A percentile compares a stretch with the other conserved stretches of the same genome.
These are phyloP conservation scores for Notarius quadriscutis DNA, from an alignment of 2,113 vertebrate genomes.

Conservation along the genomic window DNA sequence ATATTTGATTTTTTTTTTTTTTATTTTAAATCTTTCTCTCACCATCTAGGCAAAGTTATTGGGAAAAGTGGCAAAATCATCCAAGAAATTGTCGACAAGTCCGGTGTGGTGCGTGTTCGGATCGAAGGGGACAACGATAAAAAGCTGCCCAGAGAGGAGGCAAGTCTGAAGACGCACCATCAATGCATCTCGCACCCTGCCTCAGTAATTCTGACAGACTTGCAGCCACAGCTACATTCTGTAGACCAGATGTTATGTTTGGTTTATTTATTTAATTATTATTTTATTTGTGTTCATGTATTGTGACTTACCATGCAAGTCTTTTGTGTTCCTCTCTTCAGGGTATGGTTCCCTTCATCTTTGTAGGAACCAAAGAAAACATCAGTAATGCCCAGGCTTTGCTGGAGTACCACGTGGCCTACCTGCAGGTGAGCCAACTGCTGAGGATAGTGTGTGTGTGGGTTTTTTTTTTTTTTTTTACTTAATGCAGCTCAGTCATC, in stretches of 20 bases:
- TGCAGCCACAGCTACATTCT: not conserved
- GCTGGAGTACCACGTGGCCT: slow-evolving; percentile 89
- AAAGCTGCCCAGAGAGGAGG: slow-evolving; percentile 87
- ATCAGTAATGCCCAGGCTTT: slow-evolving; percentile 91
- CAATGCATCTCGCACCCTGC: not conserved
- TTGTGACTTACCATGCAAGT: not conserved
- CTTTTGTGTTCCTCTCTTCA: slow-evolving; percentile 52
- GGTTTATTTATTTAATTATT: not conserved
- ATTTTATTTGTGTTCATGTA: not conserved
- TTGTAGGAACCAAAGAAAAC: slow-evolving; percentile 91
- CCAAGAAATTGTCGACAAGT: slow-evolving; percentile 94
- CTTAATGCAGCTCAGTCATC: not conserved
- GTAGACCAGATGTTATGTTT: too few species aligned
- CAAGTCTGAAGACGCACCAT: slow-evolving; percentile 43
- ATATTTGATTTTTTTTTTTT: not conserved
- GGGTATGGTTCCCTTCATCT: slow-evolving; percentile 92
- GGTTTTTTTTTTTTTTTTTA: too few species aligned
- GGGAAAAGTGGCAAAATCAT: slow-evolving; percentile 92
- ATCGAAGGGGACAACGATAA: slow-evolving; percentile 92
- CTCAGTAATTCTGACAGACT: not conserved
- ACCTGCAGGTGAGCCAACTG: slow-evolving; percentile 79
- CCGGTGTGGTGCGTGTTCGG: slow-evolving; percentile 87
- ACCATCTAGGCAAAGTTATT: slow-evolving; percentile 84
- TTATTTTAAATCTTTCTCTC: not conserved
- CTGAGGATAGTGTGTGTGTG: not conserved